Evolutionary conservation across 2,888 invertebrate genomes (phyloP).

Genomic region (Nomada ruficornis): DNA sequence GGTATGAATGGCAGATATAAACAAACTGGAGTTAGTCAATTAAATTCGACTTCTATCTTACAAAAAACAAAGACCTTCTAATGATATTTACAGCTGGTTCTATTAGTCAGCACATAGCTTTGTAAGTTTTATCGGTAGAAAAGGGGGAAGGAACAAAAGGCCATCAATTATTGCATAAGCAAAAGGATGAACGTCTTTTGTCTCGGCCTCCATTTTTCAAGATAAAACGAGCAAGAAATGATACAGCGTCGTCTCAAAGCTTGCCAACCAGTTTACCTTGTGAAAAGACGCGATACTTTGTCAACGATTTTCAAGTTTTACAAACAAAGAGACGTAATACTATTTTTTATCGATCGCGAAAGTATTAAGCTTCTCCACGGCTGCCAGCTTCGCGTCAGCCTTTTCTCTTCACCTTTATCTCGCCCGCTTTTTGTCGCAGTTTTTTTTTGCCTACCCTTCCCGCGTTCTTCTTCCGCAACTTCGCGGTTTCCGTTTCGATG

Average conservation of each 20-base stretch:
- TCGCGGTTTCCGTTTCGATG: conserved; percentile 50
- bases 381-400: conserved; percentile 31
- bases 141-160: background rate
- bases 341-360: conserved; percentile 38
- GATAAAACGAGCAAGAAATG: background rate
- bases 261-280: background rate
- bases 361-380: conserved; percentile 35
- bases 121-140: background rate
- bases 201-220: background rate
- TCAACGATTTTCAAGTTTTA: conserved; percentile 19
- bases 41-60: too few species aligned
- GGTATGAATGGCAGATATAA: too few species aligned
- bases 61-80: too few species aligned
- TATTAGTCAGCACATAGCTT: background rate
- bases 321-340: conserved; percentile 42
- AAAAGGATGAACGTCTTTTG: background rate
- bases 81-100: background rate
- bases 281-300: conserved; percentile 3
- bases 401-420: conserved; percentile 39
- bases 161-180: background rate
- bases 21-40: too few species aligned
- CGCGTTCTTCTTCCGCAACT: conserved; percentile 40
- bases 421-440: conserved; percentile 20
- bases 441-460: background rate
- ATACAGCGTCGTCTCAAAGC: conserved; percentile 2